phyloP scores from a whole-genome alignment of 2,797 vertebrate genomes.

The Micropoecilia bifurca region DNA sequence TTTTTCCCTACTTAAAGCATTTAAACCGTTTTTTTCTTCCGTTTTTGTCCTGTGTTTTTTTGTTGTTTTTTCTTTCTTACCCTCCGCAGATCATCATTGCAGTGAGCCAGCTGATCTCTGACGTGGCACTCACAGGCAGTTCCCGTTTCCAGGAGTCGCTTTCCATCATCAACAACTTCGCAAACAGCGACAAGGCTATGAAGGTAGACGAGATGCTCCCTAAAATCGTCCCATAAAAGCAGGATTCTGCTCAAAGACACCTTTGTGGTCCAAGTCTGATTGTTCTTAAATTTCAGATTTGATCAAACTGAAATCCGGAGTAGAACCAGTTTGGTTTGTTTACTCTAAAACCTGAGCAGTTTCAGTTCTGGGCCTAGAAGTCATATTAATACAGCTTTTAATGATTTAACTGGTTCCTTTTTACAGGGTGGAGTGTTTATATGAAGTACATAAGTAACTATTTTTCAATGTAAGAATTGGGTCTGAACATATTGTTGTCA shows the following conservation, averaged over 20 bases:
- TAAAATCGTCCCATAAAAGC: neutral
- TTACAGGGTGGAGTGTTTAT: too few species aligned
- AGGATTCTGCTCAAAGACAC: neutral
- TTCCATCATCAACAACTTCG: constrained; percentile 98
- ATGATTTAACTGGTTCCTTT: too few species aligned
- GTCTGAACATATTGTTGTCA: too few species aligned
- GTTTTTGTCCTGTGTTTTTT: neutral
- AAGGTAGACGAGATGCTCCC: constrained; percentile 82
- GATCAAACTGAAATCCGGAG: neutral
- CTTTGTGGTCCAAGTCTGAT: neutral
- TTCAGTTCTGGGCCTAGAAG: neutral
- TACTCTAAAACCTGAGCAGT: neutral
- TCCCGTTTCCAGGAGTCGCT: constrained; percentile 97
- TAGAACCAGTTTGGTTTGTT: neutral
- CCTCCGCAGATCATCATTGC: constrained; percentile 93
- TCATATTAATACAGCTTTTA: neutral
- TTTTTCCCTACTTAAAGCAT: neutral
- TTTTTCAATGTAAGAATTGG: too few species aligned
- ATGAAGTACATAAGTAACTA: too few species aligned
- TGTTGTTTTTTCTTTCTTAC: neutral
- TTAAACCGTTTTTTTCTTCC: neutral
- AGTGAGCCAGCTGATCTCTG: constrained; percentile 95
- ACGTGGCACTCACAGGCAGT: constrained; percentile 92
- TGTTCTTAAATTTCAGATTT: neutral
- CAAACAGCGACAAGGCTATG: constrained; percentile 95